phyloP scores from a whole-genome alignment of 2,113 vertebrate species.

The Pangasianodon hypophthalmus region DNA sequence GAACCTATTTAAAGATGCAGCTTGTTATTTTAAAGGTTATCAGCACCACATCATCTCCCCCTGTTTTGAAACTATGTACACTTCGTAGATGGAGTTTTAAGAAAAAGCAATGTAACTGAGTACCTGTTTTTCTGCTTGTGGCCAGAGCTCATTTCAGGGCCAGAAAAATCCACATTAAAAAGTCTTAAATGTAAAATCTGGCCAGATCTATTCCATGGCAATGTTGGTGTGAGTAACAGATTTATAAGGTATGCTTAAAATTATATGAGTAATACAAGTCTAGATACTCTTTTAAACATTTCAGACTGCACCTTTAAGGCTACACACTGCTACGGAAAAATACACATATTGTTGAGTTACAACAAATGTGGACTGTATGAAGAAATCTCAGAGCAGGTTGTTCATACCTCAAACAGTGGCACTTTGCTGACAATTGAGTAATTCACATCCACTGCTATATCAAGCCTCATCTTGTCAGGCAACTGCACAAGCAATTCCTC shows the following conservation, averaged over 20 bases:
- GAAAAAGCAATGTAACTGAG: not conserved
- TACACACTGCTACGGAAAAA: not conserved
- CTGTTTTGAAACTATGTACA: not conserved
- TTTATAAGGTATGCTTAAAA: not conserved
- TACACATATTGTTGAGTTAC: not conserved
- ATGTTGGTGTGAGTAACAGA: not conserved
- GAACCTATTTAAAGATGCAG: not conserved
- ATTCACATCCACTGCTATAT: constrained; percentile 92
- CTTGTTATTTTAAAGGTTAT: not conserved
- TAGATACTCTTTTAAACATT: not conserved
- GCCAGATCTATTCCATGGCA: not conserved
- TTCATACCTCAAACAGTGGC: constrained; percentile 90
- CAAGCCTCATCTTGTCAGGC: constrained; percentile 95
- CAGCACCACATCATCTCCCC: not conserved
- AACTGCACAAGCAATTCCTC: constrained; percentile 89
- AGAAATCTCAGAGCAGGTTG: not conserved
- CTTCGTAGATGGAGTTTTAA: not conserved
- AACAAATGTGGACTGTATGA: not conserved
- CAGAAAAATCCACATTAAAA: not conserved
- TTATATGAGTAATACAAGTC: not conserved
- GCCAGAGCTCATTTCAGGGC: not conserved
- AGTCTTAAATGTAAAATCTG: not conserved
- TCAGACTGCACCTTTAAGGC: not conserved
- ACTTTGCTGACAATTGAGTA: constrained; percentile 95
- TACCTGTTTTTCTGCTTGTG: not conserved